Evolutionary conservation across 2,888 invertebrate genomes (phyloP).

Genomic region (Drosophila barbarae): DNA sequence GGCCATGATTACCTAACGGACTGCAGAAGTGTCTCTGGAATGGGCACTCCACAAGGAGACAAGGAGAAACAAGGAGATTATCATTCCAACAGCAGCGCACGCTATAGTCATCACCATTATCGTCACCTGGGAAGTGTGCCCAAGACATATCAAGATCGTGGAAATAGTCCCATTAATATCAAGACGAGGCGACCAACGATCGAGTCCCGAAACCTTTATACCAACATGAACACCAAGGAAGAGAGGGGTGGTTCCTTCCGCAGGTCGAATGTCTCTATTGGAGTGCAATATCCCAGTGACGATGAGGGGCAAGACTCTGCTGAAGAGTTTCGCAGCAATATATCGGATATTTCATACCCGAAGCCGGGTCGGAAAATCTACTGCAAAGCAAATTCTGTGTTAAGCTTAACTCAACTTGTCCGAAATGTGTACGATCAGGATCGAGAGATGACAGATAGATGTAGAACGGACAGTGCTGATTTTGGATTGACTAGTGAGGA

Average conservation of each 20-base stretch:
- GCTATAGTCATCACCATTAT: constrained; percentile 19
- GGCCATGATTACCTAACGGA: background rate
- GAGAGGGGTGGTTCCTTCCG: background rate
- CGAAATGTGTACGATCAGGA: constrained; percentile 2
- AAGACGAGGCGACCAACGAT: constrained; percentile 4
- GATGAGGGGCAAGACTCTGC: constrained; percentile 23
- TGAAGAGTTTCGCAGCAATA: background rate
- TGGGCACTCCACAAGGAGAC: background rate
- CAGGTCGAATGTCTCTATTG: constrained; percentile 39
- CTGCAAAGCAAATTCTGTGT: background rate
- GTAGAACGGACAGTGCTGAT: no score
- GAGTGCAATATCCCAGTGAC: constrained; percentile 50
- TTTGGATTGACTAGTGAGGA: background rate
- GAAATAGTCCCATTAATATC: constrained; percentile 56
- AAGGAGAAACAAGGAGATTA: constrained; percentile 5
- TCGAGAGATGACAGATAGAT: background rate
- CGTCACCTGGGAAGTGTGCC: background rate
- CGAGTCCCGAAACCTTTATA: background rate
- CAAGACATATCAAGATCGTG: constrained; percentile 54
- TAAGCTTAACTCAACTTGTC: background rate
- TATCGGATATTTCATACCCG: background rate
- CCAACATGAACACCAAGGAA: background rate
- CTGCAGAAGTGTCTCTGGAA: constrained; percentile 9
- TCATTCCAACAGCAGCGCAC: constrained; percentile 19
- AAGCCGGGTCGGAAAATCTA: no score